These are phyloP conservation scores for Brachyhypopomus gauderio DNA, from an alignment of 2,113 vertebrate genomes.

Conservation along the genomic window DNA sequence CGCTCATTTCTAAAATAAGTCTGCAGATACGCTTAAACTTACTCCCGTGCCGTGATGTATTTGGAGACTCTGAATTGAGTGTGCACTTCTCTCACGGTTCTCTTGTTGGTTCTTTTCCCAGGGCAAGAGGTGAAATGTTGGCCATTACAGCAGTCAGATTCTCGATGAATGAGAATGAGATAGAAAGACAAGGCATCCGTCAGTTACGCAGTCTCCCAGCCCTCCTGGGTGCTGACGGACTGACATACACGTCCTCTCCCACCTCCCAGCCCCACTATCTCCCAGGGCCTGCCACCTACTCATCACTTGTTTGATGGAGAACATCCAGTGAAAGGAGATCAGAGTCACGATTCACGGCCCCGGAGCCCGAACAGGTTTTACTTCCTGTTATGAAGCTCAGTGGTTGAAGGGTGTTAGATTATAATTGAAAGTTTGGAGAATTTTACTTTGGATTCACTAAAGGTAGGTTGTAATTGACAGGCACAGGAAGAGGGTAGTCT, in stretches of 20 bases:
- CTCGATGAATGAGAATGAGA: conserved; percentile 22
- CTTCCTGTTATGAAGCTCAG: too few relatives aligned
- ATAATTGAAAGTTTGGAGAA: not conserved
- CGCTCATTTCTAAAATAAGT: conserved; percentile 1
- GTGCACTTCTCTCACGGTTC: not conserved
- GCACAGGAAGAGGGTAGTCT: not conserved
- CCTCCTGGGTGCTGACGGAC: not conserved
- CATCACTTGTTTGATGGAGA: not conserved
- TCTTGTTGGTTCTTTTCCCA: not conserved
- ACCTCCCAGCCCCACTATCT: not conserved
- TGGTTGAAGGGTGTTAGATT: too few relatives aligned
- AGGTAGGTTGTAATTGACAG: not conserved
- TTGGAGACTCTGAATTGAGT: not conserved
- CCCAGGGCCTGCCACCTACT: not conserved
- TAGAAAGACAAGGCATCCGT: not conserved
- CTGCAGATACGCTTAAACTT: conserved; percentile 29
- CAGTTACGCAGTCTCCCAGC: conserved; percentile 2
- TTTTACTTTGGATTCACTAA: not conserved
- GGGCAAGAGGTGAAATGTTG: conserved; percentile 8
- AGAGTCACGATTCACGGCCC: too few relatives aligned
- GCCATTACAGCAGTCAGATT: conserved; percentile 17
- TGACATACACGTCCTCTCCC: not conserved
- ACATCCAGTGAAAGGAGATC: not conserved
- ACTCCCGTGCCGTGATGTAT: not conserved
- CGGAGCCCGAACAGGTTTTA: too few relatives aligned